These are phyloP conservation scores for Bhutanitis thaidina DNA, from an alignment of 2,888 invertebrate species.

Conservation along the genomic window DNA sequence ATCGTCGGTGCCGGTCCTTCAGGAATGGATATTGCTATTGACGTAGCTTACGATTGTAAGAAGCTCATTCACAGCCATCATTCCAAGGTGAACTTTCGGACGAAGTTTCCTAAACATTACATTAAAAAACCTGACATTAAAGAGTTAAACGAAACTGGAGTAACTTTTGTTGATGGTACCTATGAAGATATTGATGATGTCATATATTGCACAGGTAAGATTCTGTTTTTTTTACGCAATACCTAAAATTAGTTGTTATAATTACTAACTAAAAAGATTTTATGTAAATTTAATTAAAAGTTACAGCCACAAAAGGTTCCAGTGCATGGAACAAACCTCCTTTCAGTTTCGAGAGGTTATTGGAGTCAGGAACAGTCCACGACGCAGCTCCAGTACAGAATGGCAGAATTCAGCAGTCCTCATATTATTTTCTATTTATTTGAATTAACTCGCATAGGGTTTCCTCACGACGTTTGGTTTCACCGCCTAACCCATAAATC, in stretches of 20 bases:
- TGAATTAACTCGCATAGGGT: too few relatives aligned
- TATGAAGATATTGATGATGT: constrained; percentile 82
- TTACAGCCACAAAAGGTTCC: too few relatives aligned
- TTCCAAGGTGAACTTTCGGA: constrained; percentile 50
- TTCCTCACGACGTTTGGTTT: too few relatives aligned
- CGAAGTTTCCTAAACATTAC: constrained; percentile 69
- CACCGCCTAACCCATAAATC: too few relatives aligned
- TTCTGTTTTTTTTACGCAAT: background rate
- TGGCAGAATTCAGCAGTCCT: too few relatives aligned
- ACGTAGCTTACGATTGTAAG: constrained; percentile 70
- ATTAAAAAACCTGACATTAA: constrained; percentile 73
- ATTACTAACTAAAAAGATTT: too few relatives aligned
- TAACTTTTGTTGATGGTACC: constrained; percentile 80
- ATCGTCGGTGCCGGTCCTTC: constrained; percentile 87
- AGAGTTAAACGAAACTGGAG: constrained; percentile 70
- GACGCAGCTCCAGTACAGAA: too few relatives aligned
- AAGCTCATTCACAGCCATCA: constrained; percentile 77
- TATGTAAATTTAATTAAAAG: too few relatives aligned
- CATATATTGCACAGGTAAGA: constrained; percentile 85
- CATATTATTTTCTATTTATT: too few relatives aligned
- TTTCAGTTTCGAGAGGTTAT: too few relatives aligned
- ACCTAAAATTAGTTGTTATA: background rate
- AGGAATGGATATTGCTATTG: constrained; percentile 85
- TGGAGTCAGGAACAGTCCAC: too few relatives aligned
- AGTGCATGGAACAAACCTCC: too few relatives aligned